Evolutionary conservation across 2,113 vertebrate genomes (phyloP), one percentile per base, ranked within the genome.

Genomic region (Hydrolagus affinis): DNA sequence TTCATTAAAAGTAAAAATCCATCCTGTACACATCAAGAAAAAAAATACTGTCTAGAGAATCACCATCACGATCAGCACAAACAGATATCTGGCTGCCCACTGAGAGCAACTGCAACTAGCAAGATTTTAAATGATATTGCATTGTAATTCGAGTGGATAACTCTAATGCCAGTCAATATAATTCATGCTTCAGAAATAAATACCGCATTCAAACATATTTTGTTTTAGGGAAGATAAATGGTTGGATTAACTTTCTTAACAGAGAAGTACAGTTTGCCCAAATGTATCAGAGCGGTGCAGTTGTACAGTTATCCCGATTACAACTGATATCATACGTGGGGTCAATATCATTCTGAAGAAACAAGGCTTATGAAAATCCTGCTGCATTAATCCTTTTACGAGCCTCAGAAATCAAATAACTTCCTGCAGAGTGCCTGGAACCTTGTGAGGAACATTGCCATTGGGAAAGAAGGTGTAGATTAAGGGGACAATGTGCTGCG

Each of bases 351-450:
- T 10, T 85, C 88, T 12, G 86, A 83, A 87, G 44, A 44, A 23
- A 88, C 86, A 14, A 0, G 87, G 86, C 87, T 92, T 90, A 91
- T 89, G 89, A 89, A 90, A 91, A 90, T 86, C 88, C 89, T 89
- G 74, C 86, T 17, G 86, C 89, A 90, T 89, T 90, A 92, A 91
- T 91, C 87, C 87, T 76, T 87, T 87, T 89, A 75, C 87, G 89
- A 88, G 88, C 89, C 88, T 86, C 85, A 85, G 86, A 90, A 91
- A 93, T 91, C 89, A 91, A 91, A 88, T 89, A 89, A 87, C 87
- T 89, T 93, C 44, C 91, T n/a, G n/a, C 28, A 12, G 89, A 89
- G 88, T 87, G 80, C 89, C 88, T 85, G 32, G 85, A 86, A 87
- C 85, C 85, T 89, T 88, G 86, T 86, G 86, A 89, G 90, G 71